Evolutionary conservation across 2,888 invertebrate species (phyloP), one percentile per base, ranked within the genome.

Genomic region (Carterocephalus palaemon): DNA sequence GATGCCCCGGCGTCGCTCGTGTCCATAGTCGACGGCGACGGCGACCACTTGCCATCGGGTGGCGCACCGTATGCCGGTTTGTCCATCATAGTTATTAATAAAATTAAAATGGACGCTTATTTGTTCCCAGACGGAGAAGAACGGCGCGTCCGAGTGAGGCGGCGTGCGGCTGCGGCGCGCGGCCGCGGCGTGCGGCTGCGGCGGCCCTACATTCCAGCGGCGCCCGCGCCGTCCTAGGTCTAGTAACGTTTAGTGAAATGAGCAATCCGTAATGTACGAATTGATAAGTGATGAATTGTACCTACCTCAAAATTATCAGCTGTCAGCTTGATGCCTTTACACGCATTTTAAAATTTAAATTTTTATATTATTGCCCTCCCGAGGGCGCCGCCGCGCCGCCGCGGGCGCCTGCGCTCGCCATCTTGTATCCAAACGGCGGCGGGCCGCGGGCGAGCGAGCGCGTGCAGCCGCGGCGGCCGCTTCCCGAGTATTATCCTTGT

Each of bases 391-490:
- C 45, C 22, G 34, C 8, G 26, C 2, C 15, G 22, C 6, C 22
- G 22, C 12, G 31, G 13, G 19, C 39, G 7, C 20, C 33, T 19
- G 33, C 41, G 33, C 24, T 41, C 40, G 16, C 20, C 31, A 24
- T 37, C 17, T 9, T 4, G 2, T 22, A 15, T 22, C 3, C 5
- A 12, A 19, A 12, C 15, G 29, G 4, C 4, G 26, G 17, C 13
- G 13, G 5, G 9, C 12, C 12, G 20, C 20, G 8, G 3, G 10
- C 17, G 13, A 4, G 17, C 17, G 37, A 24, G 24, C 16, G 24
- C 8, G 37, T 46, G 48, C 95, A 94, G 74, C 95, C 97, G 71
- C 93, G 92, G 0, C 96, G 97, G 8, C 23, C 6, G 23, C 34
- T 34, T 34, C 36, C 28, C 28, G 29, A 43, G 43, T 36, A 43